Percentiles rank a stretch among this genome's conserved stretches.
Conservation (phyloP, 1,140 invertebrate species). For the Prorops nasuta region DNA sequence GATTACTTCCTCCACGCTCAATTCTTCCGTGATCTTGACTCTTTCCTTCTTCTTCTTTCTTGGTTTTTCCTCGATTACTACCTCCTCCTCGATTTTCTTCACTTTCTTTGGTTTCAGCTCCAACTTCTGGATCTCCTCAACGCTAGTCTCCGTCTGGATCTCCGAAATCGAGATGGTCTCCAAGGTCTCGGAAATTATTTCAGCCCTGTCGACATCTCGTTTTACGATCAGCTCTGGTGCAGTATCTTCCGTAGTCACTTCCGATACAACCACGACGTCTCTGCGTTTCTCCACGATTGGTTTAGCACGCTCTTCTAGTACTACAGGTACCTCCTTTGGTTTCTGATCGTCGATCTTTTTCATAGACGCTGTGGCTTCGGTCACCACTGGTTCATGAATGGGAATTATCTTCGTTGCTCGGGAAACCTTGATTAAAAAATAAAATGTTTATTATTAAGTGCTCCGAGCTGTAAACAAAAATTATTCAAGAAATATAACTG, state of each 20-base stretch:
- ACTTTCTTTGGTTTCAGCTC: slow-evolving; percentile 42
- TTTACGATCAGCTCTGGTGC: slow-evolving; percentile 41
- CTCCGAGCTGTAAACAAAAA: background rate
- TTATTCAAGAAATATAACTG: slow-evolving; percentile 3
- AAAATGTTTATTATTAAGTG: background rate
- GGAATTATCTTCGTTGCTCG: slow-evolving; percentile 56
- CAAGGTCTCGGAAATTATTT: slow-evolving; percentile 39
- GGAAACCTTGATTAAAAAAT: slow-evolving; percentile 33
- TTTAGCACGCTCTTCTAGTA: slow-evolving; percentile 54
- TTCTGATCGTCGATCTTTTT: slow-evolving; percentile 63
- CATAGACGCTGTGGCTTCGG: slow-evolving; percentile 61
- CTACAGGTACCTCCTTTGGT: slow-evolving; percentile 42
- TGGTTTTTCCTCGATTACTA: slow-evolving; percentile 35
- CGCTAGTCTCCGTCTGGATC: slow-evolving; percentile 44
- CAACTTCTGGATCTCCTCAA: slow-evolving; percentile 53
- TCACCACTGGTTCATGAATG: slow-evolving; percentile 61
- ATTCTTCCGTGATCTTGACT: slow-evolving; percentile 46
- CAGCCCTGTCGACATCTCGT: slow-evolving; percentile 33
- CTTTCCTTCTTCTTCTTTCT: slow-evolving; percentile 51
- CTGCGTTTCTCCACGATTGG: slow-evolving; percentile 58
- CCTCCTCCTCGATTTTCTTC: slow-evolving; percentile 22
- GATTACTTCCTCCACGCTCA: slow-evolving; percentile 57
- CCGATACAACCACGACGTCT: slow-evolving; percentile 58
- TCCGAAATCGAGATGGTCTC: slow-evolving; percentile 53
- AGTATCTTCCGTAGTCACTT: slow-evolving; percentile 60